phyloP scores from a whole-genome alignment of 2,888 invertebrate species.

The Xanthorhoe spadicearia region DNA sequence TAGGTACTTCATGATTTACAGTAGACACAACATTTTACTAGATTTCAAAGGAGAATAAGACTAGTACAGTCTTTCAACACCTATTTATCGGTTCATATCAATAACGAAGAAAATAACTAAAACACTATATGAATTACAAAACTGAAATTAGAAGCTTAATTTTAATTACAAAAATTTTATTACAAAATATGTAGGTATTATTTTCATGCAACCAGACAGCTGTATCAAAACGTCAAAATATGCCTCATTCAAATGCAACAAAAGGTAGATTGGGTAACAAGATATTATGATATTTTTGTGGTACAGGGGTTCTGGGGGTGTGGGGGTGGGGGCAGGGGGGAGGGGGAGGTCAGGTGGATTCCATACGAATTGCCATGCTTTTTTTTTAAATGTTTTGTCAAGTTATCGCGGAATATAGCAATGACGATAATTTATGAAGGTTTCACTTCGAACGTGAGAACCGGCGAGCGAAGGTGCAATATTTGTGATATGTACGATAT shows the following conservation, averaged over 20 bases:
- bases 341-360: constrained; percentile 67
- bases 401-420: constrained; percentile 46
- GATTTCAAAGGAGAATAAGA: no score
- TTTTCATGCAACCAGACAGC: not conserved
- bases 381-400: constrained; percentile 44
- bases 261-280: constrained; percentile 74
- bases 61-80: no score
- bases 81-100: constrained; percentile 20
- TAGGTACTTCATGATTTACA: constrained; percentile 24
- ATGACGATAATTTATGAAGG: constrained; percentile 59
- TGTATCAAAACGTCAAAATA: constrained; percentile 16
- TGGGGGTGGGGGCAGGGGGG: constrained; percentile 38
- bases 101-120: constrained; percentile 66
- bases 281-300: constrained; percentile 61
- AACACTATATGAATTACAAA: not conserved
- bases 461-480: constrained; percentile 43
- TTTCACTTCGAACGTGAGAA: constrained; percentile 57
- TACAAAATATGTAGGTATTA: not conserved
- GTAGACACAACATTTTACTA: no score
- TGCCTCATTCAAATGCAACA: constrained; percentile 55
- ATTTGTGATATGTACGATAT: constrained; percentile 41
- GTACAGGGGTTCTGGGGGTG: constrained; percentile 34
- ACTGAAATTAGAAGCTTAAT: no score
- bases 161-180: no score
- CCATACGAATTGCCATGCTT: constrained; percentile 49